Percentiles rank a stretch among this genome's conserved stretches.
These are phyloP conservation scores for Gopherus flavomarginatus DNA, from an alignment of 2,113 vertebrate species.

Conservation along the genomic window DNA sequence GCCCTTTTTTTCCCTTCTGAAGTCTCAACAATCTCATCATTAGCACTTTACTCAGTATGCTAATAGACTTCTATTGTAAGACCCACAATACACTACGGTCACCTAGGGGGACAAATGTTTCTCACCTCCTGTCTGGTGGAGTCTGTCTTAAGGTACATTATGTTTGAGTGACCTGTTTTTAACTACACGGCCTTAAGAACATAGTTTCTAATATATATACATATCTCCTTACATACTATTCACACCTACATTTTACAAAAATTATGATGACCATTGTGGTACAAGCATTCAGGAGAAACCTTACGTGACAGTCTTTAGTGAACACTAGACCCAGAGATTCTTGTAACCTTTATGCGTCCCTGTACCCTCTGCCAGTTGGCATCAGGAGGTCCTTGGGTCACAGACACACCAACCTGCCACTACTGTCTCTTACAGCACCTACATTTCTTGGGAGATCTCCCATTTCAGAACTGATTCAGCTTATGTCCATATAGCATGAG, in stretches of 20 bases:
- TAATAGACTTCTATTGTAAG: not conserved
- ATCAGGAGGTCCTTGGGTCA: not conserved
- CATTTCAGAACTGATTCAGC: not conserved
- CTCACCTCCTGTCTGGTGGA: not conserved
- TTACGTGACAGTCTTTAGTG: not conserved
- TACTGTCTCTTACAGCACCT: not conserved
- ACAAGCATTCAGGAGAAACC: not conserved
- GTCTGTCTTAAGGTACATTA: not conserved
- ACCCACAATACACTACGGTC: not conserved
- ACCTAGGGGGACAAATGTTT: not conserved
- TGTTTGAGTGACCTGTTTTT: not conserved
- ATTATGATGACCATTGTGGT: not conserved
- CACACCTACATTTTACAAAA: not conserved
- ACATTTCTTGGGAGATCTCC: not conserved
- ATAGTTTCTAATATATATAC: not conserved
- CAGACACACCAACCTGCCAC: not conserved
- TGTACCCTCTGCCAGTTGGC: not conserved
- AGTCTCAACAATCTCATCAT: not conserved
- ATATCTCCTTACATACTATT: not conserved
- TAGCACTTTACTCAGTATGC: not conserved
- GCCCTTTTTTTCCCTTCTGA: not conserved
- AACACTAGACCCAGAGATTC: not conserved
- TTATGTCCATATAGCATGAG: not conserved
- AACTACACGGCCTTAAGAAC: not conserved
- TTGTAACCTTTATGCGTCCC: not conserved